A percentile compares a stretch with the other conserved stretches of the same genome.
Evolutionary conservation across 1,140 invertebrate genomes (phyloP).

Genomic region (Microvelia longipes): DNA sequence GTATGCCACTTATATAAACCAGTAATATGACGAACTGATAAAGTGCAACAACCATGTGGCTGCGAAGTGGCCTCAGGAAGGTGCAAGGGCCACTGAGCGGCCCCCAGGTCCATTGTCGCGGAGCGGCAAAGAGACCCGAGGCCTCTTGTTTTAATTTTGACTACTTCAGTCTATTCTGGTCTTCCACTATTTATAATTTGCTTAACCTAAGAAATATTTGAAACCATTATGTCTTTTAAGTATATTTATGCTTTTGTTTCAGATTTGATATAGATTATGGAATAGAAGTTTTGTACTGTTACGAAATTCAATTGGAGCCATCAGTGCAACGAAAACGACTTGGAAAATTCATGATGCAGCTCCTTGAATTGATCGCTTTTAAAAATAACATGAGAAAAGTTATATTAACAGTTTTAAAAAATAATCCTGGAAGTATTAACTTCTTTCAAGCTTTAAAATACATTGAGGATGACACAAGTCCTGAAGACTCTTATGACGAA

Average conservation of each 20-base stretch:
- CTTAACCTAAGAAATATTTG: background rate
- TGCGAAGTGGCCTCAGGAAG: too few species aligned
- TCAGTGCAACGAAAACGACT: conserved; percentile 49
- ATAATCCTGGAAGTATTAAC: conserved; percentile 45
- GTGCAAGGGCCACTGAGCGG: too few species aligned
- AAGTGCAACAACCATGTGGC: too few species aligned
- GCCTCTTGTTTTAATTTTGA: too few species aligned
- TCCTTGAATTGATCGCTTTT: conserved; percentile 56
- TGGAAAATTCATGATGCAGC: conserved; percentile 63
- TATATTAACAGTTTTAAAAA: conserved; percentile 63
- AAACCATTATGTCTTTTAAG: background rate
- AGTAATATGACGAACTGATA: too few species aligned
- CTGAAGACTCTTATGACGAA: conserved; percentile 15
- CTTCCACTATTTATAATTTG: too few species aligned
- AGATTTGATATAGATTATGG: conserved; percentile 66
- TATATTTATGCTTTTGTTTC: background rate
- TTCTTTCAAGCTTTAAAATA: conserved; percentile 41
- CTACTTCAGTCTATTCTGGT: too few species aligned
- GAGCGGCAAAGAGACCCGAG: too few species aligned
- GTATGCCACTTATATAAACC: too few species aligned
- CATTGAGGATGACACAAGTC: conserved; percentile 20
- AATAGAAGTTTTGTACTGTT: conserved; percentile 64
- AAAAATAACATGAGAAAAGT: conserved; percentile 59
- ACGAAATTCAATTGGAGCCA: conserved; percentile 64
- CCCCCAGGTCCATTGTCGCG: too few species aligned